These are phyloP conservation scores for Serripes groenlandicus DNA, from an alignment of 2,888 invertebrate species.

Conservation along the genomic window DNA sequence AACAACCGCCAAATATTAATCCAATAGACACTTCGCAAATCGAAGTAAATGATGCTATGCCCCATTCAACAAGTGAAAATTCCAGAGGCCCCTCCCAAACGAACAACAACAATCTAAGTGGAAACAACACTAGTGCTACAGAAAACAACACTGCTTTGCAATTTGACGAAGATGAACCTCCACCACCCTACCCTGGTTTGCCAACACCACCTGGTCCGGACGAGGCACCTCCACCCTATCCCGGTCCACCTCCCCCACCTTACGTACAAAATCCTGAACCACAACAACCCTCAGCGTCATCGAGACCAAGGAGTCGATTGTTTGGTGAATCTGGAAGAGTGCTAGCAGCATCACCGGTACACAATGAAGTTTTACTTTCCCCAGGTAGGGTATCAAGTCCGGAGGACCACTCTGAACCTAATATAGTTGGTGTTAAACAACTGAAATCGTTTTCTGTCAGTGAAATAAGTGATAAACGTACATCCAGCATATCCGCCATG, in stretches of 20 bases:
- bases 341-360: conserved; percentile 10
- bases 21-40: not conserved
- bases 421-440: conserved; percentile 22
- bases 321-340: not conserved
- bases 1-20: no score
- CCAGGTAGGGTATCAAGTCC: not conserved
- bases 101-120: not conserved
- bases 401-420: not conserved
- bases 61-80: not conserved
- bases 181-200: conserved; percentile 59
- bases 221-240: conserved; percentile 64
- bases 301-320: not conserved
- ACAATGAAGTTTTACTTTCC: conserved; percentile 2
- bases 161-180: conserved; percentile 51
- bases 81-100: no score
- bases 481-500: conserved; percentile 56
- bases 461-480: conserved; percentile 54
- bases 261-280: conserved; percentile 50
- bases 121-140: not conserved
- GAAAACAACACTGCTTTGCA: not conserved
- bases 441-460: conserved; percentile 48
- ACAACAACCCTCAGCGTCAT: conserved; percentile 28
- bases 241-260: conserved; percentile 59
- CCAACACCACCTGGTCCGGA: conserved; percentile 38
- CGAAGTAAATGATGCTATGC: no score